Conservation (phyloP, 1,140 invertebrate genomes). For the Drosophila pseudoananassae region DNA sequence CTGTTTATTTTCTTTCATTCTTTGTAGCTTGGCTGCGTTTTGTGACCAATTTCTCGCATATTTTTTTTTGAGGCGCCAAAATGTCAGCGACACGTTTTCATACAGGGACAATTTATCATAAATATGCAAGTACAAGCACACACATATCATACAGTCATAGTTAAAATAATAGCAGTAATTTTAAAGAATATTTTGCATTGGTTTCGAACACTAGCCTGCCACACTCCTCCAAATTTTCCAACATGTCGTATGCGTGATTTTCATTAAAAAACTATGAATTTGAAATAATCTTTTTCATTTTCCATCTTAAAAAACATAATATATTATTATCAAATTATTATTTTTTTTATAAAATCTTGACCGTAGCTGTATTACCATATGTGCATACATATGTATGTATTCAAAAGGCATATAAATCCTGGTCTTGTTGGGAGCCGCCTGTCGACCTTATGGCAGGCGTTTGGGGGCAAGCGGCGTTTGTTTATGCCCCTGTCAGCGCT, state of each 20-base stretch:
- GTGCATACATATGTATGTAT: constrained; percentile 11
- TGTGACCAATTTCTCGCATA: constrained; percentile 18
- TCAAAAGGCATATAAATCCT: constrained; percentile 57
- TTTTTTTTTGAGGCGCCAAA: constrained; percentile 65
- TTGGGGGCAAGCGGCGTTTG: constrained; percentile 47
- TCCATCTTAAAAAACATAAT: too few species aligned
- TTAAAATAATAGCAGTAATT: neutral
- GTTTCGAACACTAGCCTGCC: too few species aligned
- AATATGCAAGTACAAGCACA: constrained; percentile 64
- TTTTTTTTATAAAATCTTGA: neutral
- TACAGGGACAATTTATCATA: constrained; percentile 74
- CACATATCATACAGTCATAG: constrained; percentile 10
- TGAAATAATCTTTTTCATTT: too few species aligned
- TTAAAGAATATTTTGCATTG: too few species aligned
- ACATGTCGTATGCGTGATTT: too few species aligned
- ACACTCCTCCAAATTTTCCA: too few species aligned
- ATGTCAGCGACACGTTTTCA: constrained; percentile 76
- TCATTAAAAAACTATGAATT: too few species aligned
- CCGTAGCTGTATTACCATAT: neutral
- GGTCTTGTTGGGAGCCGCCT: constrained; percentile 47
- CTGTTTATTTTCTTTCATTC: constrained; percentile 17
- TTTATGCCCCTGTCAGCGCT: constrained; percentile 77
- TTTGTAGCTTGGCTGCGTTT: constrained; percentile 3
- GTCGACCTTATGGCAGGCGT: constrained; percentile 37
- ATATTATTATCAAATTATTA: too few species aligned